These are phyloP conservation scores for Pachyuromys duprasi DNA, from an alignment of 2,797 vertebrate species.

Conservation along the genomic window DNA sequence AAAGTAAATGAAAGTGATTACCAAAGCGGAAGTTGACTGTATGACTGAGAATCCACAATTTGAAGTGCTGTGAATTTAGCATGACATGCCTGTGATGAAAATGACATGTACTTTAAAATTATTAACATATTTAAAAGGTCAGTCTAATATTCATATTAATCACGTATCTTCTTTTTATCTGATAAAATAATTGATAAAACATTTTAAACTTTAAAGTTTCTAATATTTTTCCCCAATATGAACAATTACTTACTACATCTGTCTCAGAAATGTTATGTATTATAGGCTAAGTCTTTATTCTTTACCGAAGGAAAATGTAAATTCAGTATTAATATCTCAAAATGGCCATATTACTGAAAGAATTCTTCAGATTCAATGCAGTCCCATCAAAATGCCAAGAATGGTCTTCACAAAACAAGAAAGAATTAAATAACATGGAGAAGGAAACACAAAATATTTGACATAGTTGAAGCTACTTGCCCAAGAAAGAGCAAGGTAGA, in stretches of 20 bases:
- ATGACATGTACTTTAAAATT: not conserved
- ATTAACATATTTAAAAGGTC: not conserved
- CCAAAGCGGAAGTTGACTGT: not conserved
- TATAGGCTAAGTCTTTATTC: not conserved
- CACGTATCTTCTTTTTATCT: not conserved
- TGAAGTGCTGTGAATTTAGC: not conserved
- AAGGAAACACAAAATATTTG: not conserved
- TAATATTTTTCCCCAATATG: not conserved
- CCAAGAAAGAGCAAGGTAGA: not conserved
- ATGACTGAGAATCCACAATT: not conserved
- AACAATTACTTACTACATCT: not conserved
- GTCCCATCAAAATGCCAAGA: not conserved
- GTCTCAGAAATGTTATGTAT: not conserved
- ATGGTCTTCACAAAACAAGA: not conserved
- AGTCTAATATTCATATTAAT: not conserved
- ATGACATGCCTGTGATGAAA: not conserved
- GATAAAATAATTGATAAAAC: not conserved
- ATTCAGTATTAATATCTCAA: not conserved
- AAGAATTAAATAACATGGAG: not conserved
- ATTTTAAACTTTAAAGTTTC: not conserved
- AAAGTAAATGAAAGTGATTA: constrained; percentile 50
- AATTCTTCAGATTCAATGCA: not conserved
- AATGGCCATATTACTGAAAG: not conserved
- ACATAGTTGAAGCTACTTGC: not conserved
- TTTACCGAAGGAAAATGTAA: not conserved